These are phyloP conservation scores for Darevskia nairensis DNA, from an alignment of 2,797 vertebrate species.

Conservation along the genomic window DNA sequence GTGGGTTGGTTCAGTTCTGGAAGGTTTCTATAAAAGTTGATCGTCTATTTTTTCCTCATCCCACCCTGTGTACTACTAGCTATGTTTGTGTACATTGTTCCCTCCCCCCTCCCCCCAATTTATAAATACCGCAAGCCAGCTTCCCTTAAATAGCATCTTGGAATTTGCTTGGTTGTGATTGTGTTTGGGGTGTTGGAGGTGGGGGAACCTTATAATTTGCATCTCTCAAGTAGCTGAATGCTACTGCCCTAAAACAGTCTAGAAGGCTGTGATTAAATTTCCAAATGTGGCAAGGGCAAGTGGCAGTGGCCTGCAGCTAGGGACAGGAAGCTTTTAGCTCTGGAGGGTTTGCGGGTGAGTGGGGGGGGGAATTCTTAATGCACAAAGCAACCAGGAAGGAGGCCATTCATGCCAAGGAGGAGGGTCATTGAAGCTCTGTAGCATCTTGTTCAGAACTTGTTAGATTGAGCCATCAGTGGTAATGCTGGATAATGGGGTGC, in stretches of 20 bases:
- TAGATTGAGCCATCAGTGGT: neutral
- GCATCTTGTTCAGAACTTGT: slow-evolving; percentile 7
- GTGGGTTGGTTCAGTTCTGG: slow-evolving; percentile 46
- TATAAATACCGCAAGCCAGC: neutral
- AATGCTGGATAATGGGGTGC: slow-evolving; percentile 51
- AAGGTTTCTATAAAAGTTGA: slow-evolving; percentile 20
- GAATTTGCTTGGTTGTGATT: slow-evolving; percentile 65
- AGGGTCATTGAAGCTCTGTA: slow-evolving; percentile 11
- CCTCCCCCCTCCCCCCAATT: neutral
- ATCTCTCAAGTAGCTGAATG: slow-evolving; percentile 68
- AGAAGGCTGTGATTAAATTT: slow-evolving; percentile 64
- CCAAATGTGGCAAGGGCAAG: slow-evolving; percentile 50
- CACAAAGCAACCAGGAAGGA: slow-evolving; percentile 1
- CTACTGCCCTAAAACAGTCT: slow-evolving; percentile 54
- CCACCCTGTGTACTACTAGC: slow-evolving; percentile 48
- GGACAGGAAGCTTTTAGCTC: slow-evolving; percentile 51
- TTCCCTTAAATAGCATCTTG: slow-evolving; percentile 55
- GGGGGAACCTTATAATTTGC: slow-evolving; percentile 51
- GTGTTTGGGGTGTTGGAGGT: slow-evolving; percentile 56
- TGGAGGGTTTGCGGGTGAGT: neutral
- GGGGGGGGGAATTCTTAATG: neutral
- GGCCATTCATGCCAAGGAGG: slow-evolving; percentile 21
- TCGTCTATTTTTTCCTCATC: slow-evolving; percentile 35
- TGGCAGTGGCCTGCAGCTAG: slow-evolving; percentile 32
- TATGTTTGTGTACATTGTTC: slow-evolving; percentile 23